Percentiles rank a stretch among this genome's conserved stretches.
Evolutionary conservation across 1,140 invertebrate species (phyloP).

Genomic region (Thaumatotibia leucotreta): DNA sequence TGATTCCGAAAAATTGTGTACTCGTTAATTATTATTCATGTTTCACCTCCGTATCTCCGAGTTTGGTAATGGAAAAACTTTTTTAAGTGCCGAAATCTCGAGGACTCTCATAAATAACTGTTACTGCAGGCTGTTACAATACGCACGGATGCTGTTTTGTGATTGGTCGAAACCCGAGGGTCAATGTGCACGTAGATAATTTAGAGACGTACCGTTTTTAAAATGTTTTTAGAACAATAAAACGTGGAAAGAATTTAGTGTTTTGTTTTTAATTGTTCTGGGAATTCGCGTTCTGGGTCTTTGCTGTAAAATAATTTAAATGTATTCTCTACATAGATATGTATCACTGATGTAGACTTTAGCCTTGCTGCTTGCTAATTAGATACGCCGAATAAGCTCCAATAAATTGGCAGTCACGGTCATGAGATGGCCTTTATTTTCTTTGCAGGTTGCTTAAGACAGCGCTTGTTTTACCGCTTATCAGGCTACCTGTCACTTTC

Average conservation of each 20-base stretch:
- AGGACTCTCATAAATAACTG: slow-evolving; percentile 60
- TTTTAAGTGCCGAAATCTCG: slow-evolving; percentile 60
- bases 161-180: slow-evolving; percentile 37
- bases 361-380: too few relatives aligned
- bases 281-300: neutral
- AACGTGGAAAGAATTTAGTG: slow-evolving; percentile 35
- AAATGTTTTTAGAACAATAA: slow-evolving; percentile 35
- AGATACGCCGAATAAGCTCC: too few relatives aligned
- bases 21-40: slow-evolving; percentile 52
- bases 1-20: slow-evolving; percentile 22
- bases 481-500: too few relatives aligned
- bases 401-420: too few relatives aligned
- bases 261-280: slow-evolving; percentile 9
- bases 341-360: too few relatives aligned
- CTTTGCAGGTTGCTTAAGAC: too few relatives aligned
- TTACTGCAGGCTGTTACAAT: slow-evolving; percentile 62
- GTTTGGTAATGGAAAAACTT: slow-evolving; percentile 64
- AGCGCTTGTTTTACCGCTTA: too few relatives aligned
- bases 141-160: slow-evolving; percentile 46
- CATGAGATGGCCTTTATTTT: too few relatives aligned
- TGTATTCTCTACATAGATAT: too few relatives aligned
- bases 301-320: too few relatives aligned
- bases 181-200: slow-evolving; percentile 60
- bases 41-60: slow-evolving; percentile 41
- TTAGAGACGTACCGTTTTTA: slow-evolving; percentile 37